Conservation (phyloP, 2,888 invertebrate species). For the Sericinus montela region DNA sequence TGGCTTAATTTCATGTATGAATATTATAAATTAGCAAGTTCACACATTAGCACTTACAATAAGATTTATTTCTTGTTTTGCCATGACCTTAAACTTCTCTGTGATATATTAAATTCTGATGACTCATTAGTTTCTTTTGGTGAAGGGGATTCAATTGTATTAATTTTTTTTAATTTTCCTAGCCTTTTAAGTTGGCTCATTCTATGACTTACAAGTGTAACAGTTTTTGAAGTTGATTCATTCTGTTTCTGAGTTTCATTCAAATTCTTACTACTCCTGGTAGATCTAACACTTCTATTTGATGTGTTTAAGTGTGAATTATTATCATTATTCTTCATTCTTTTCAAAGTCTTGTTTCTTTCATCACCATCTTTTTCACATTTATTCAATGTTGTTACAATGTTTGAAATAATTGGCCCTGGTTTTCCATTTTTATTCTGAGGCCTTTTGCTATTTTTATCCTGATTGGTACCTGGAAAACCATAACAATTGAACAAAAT, state of each 20-base stretch:
- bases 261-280: neutral
- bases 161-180: neutral
- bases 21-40: too few species aligned
- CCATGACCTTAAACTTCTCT: too few species aligned
- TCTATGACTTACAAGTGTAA: slow-evolving; percentile 10
- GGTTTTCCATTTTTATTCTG: neutral
- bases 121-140: too few species aligned
- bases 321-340: neutral
- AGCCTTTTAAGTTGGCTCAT: slow-evolving; percentile 1
- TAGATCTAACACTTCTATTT: slow-evolving; percentile 1
- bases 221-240: too few species aligned
- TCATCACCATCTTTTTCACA: neutral
- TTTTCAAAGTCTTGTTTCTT: neutral
- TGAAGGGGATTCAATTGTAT: too few species aligned
- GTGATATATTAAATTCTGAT: too few species aligned
- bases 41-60: too few species aligned
- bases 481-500: too few species aligned
- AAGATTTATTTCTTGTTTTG: neutral
- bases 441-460: slow-evolving; percentile 2
- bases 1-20: too few species aligned
- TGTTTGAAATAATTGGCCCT: neutral
- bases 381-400: neutral
- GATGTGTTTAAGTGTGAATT: neutral
- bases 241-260: too few species aligned
- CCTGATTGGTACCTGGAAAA: neutral